These are phyloP conservation scores for Nannospalax galili DNA, from an alignment of 2,113 vertebrate species.

Conservation along the genomic window DNA sequence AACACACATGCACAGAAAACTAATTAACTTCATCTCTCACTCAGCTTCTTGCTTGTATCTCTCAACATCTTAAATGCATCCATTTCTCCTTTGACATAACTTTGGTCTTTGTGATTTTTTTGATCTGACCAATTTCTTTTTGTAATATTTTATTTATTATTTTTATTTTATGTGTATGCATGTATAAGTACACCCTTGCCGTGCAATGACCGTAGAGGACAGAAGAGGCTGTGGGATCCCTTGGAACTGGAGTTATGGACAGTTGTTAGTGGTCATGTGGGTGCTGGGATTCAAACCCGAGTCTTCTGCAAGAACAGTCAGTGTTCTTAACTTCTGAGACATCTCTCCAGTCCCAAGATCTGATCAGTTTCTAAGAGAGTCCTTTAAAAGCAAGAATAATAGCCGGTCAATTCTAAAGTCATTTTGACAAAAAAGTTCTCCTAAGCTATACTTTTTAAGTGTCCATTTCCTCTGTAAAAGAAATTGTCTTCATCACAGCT, in stretches of 20 bases:
- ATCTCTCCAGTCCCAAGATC: too few relatives aligned
- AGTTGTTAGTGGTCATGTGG: too few relatives aligned
- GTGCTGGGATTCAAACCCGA: too few relatives aligned
- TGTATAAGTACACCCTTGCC: too few relatives aligned
- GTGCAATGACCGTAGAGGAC: too few relatives aligned
- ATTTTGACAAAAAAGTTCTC: background rate
- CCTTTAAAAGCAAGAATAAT: background rate
- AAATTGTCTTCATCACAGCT: background rate
- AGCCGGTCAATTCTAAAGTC: background rate
- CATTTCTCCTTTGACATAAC: background rate
- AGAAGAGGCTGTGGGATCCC: too few relatives aligned
- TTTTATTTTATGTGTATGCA: too few relatives aligned
- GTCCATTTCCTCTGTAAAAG: background rate
- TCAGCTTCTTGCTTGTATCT: background rate
- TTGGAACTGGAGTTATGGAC: too few relatives aligned
- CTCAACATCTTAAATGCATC: background rate
- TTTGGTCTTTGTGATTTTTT: background rate
- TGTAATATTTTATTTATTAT: too few relatives aligned
- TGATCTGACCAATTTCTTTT: background rate
- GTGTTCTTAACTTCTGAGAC: too few relatives aligned
- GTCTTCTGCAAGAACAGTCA: too few relatives aligned
- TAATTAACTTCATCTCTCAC: background rate
- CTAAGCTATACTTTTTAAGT: too few relatives aligned
- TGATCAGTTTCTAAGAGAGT: background rate
- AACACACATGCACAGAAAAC: background rate